phyloP scores from a whole-genome alignment of 1,140 invertebrate genomes.

The Dendrolimus punctatus region DNA sequence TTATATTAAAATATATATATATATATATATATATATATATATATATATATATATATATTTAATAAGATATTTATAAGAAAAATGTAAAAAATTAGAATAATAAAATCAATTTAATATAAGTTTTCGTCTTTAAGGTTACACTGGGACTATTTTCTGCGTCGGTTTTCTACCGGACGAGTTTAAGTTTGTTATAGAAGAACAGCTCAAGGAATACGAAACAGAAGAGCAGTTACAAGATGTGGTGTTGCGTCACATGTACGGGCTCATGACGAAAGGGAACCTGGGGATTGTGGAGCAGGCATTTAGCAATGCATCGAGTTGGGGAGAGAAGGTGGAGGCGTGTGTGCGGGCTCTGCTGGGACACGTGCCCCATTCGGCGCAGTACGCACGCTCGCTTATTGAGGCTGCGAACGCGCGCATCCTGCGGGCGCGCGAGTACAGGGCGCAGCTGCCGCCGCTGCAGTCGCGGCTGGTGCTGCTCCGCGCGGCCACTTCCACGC shows the following conservation, averaged over 20 bases:
- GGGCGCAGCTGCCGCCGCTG: constrained; percentile 13
- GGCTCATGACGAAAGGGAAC: constrained; percentile 12
- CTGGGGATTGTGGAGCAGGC: constrained; percentile 5
- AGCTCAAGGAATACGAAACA: constrained; percentile 17
- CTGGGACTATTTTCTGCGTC: constrained; percentile 35
- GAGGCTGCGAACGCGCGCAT: constrained; percentile 23
- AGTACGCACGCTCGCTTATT: constrained; percentile 23
- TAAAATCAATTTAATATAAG: too few species aligned
- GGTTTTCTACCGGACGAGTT: constrained; percentile 25
- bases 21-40: too few species aligned
- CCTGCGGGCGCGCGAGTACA: constrained; percentile 15
- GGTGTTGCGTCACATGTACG: constrained; percentile 22
- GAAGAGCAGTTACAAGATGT: constrained; percentile 24
- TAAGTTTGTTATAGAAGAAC: constrained; percentile 10
- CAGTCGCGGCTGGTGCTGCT: constrained; percentile 29
- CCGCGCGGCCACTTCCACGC: constrained; percentile 3
- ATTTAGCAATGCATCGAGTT: constrained; percentile 9
- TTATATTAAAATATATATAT: too few species aligned
- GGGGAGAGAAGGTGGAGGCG: constrained; percentile 22
- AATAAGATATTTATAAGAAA: too few species aligned
- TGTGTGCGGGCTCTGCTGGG: constrained; percentile 18
- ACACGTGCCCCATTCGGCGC: constrained; percentile 19
- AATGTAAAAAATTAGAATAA: too few species aligned
- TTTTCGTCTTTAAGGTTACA: constrained; percentile 22
- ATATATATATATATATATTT: too few species aligned